Evolutionary conservation across 2,797 vertebrate genomes (phyloP).

Genomic region (Tauraco hartlaubi): DNA sequence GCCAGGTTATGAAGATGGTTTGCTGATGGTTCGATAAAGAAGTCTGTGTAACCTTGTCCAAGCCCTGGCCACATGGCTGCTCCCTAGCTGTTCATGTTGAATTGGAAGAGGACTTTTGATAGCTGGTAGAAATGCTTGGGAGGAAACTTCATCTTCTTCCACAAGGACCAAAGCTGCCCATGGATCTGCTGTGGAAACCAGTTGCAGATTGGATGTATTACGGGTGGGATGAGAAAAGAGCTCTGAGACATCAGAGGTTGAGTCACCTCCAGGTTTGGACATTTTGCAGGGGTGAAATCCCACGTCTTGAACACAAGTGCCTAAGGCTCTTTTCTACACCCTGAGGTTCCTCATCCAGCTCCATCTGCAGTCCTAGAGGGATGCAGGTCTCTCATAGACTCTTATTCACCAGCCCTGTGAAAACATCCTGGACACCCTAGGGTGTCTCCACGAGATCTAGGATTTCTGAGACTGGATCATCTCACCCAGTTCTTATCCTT

Average conservation of each 20-base stretch:
- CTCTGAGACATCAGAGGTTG: background rate
- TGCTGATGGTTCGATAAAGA: background rate
- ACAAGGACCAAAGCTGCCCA: fast-evolving
- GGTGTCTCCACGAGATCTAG: background rate
- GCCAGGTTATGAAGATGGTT: background rate
- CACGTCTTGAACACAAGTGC: background rate
- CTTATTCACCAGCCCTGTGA: background rate
- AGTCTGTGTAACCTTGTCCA: fast-evolving
- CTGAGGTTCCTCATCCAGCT: background rate
- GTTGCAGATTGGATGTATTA: background rate
- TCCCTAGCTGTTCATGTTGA: background rate
- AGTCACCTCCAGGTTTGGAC: background rate
- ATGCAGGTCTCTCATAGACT: background rate
- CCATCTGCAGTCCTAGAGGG: background rate
- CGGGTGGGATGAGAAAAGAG: background rate
- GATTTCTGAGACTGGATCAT: background rate
- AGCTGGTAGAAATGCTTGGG: background rate
- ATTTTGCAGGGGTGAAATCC: background rate
- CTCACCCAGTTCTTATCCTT: background rate
- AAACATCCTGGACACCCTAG: background rate
- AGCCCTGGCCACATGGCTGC: background rate
- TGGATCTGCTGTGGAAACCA: background rate
- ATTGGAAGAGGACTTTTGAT: background rate
- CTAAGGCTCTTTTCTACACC: background rate
- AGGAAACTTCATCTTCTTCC: background rate